Percentiles rank a stretch among this genome's conserved stretches.
Evolutionary conservation across 2,113 vertebrate genomes (phyloP).

Genomic region (Prolemur simus): DNA sequence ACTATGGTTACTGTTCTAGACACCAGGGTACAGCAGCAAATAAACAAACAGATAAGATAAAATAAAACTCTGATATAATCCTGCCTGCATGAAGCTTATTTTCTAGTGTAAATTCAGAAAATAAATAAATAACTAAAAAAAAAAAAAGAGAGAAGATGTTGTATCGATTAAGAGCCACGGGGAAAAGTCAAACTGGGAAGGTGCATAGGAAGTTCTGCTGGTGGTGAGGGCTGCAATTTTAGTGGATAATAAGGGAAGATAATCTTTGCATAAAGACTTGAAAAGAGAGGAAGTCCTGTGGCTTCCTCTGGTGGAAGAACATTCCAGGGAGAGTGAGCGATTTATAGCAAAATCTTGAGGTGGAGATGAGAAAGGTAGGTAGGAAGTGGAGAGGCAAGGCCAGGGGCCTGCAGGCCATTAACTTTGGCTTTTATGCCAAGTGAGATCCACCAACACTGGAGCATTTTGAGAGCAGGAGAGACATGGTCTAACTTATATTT

Average conservation of each 20-base stretch:
- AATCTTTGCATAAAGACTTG: not conserved
- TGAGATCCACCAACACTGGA: not conserved
- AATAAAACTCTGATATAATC: not conserved
- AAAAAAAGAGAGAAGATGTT: not conserved
- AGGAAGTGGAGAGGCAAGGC: not conserved
- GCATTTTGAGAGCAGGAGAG: not conserved
- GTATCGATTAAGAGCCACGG: not conserved
- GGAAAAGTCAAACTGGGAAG: not conserved
- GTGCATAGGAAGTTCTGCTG: not conserved
- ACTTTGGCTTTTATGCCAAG: not conserved
- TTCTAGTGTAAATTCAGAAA: constrained; percentile 16
- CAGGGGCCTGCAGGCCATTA: not conserved
- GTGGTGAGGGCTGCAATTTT: not conserved
- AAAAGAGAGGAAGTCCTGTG: not conserved
- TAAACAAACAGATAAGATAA: not conserved
- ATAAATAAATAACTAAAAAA: not conserved
- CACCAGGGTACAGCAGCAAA: not conserved
- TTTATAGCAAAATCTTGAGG: not conserved
- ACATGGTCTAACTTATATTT: not conserved
- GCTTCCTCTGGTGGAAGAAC: not conserved
- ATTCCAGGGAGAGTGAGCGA: not conserved
- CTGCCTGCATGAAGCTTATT: not conserved
- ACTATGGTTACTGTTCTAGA: not conserved
- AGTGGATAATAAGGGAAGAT: not conserved
- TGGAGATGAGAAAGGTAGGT: not conserved